Evolutionary conservation across 2,888 invertebrate genomes (phyloP).

Genomic region (Polydesmus complanatus): DNA sequence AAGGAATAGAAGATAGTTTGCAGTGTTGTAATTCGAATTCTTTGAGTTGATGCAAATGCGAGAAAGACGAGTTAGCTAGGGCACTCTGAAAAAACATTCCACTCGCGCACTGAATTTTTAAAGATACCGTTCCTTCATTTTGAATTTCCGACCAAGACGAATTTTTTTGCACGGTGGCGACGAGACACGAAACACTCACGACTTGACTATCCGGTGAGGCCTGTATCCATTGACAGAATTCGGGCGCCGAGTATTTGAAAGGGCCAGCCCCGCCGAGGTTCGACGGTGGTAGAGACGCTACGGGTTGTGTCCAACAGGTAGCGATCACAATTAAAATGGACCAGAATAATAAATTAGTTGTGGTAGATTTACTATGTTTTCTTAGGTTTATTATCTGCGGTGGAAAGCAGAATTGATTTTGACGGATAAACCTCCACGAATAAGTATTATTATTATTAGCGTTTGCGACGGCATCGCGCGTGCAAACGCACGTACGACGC

Average conservation of each 20-base stretch:
- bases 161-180: constrained; percentile 75
- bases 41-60: constrained; percentile 49
- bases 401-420: too few species aligned
- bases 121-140: constrained; percentile 62
- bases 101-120: constrained; percentile 64
- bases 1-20: constrained; percentile 38
- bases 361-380: not conserved
- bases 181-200: constrained; percentile 61
- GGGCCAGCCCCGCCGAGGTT: not conserved
- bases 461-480: too few species aligned
- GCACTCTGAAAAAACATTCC: constrained; percentile 65
- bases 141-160: constrained; percentile 78
- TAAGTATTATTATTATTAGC: not conserved
- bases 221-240: constrained; percentile 69
- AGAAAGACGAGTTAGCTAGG: constrained; percentile 29
- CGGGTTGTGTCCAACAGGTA: not conserved
- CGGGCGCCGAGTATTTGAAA: constrained; percentile 63
- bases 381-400: too few species aligned
- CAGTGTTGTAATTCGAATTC: constrained; percentile 62
- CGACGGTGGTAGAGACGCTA: not conserved
- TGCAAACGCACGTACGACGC: too few species aligned
- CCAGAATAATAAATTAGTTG: not conserved
- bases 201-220: constrained; percentile 41
- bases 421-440: not conserved
- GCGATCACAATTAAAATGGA: not conserved